Conservation (phyloP, 2,888 invertebrate genomes). For the Cloeon dipterum region DNA sequence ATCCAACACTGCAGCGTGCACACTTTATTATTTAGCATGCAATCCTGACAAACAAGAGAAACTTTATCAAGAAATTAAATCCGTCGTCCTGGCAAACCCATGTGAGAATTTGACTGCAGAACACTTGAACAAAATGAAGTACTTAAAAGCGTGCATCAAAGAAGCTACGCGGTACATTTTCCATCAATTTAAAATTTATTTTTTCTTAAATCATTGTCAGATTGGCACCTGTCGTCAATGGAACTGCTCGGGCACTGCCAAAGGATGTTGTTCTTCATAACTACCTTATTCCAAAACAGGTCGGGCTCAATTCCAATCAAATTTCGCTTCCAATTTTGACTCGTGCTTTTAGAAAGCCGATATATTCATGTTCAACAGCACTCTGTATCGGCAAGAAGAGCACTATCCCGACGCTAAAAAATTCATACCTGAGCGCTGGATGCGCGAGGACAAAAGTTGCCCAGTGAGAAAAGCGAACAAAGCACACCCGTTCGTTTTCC, state of each 20-base stretch:
- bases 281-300: conserved; percentile 20
- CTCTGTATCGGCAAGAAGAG: conserved; percentile 16
- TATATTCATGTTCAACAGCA: conserved; percentile 13
- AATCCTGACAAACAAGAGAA: conserved; percentile 10
- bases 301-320: too few relatives aligned
- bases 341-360: conserved; percentile 13
- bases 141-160: conserved; percentile 10
- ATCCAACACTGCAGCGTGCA: conserved; percentile 9
- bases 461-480: background rate
- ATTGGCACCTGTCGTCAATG: conserved; percentile 17
- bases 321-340: too few relatives aligned
- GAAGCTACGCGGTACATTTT: background rate
- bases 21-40: conserved; percentile 11
- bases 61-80: conserved; percentile 11
- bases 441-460: conserved; percentile 17
- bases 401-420: conserved; percentile 30
- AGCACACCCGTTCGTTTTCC: conserved; percentile 25
- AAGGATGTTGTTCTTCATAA: too few relatives aligned
- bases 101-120: conserved; percentile 8
- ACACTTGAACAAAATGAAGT: conserved; percentile 9
- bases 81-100: conserved; percentile 9
- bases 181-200: too few relatives aligned
- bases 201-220: too few relatives aligned
- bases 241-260: conserved; percentile 20
- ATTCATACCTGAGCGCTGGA: conserved; percentile 45